Base-by-base conservation (phyloP, 2,797 vertebrate species). In the Pangasius mekongensis region DNA sequence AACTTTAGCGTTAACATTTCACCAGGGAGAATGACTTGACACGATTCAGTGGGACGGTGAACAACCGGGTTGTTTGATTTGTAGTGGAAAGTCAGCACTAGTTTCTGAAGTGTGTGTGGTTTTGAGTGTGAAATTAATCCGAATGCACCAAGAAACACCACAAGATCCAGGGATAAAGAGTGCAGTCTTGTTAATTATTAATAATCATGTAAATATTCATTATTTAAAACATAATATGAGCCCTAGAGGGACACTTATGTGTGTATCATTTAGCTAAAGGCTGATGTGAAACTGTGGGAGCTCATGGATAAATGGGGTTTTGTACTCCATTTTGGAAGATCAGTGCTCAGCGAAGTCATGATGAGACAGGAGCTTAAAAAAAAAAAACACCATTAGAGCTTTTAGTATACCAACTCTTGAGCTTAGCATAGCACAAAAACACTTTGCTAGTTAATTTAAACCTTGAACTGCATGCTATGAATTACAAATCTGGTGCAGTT, bases 251-350 rank as follows among this genome's bases (percentile, higher is more conserved):
- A 69, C 30, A 67, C 9, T 30, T 39, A 9, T 58, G 73, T 47
- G 82, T 30, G 52, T 20, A 6, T 67, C 49, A 43, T 85, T 24
- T 67, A 22, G 27, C 47, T 78, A 14, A 66, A 67, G 71, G 33
- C 60, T 84, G 60, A 90, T 43, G 58, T 74, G 89, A 84, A 76
- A 49, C 83, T 86, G 66, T 66, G 83, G 64, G 80, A 88, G 87
- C 84, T 84, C 58, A 84, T 82, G 86, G 87, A 90, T 91, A 89
- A 92, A 91, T 67, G 77, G 60, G 78, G 85, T 91, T 92, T 89
- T 83, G 73, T 90, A 89, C 78, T 89, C 86, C 58, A 7, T 64
- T 82, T 27, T 64, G 13, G 13, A 81, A 81, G 80, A 82, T 64
- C 80, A 88, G 85, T 92, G 82, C 74, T 84, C 58, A 58, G 87